Evolutionary conservation across 2,888 invertebrate genomes (phyloP), one percentile per base, ranked within the genome.

Genomic region (Nemotelus pantherinus): DNA sequence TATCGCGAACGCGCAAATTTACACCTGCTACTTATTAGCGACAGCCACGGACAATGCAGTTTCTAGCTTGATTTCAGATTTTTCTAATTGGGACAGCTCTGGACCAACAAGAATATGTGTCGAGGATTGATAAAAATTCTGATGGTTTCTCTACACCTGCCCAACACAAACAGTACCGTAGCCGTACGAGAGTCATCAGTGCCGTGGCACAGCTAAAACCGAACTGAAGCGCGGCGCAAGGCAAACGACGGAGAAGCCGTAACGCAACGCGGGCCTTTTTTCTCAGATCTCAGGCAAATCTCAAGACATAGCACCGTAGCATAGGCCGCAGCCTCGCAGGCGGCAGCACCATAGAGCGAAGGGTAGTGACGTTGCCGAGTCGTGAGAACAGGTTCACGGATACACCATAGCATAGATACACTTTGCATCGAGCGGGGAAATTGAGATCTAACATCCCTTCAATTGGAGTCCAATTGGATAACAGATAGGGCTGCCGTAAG

Each of bases 141-240:
- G 43, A 9, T 3, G 2, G 25, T 48, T 50, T 41, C 53, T 43
- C 53, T 53, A 70, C 53, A 53, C 53, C 65, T 53, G 41, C 70
- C 55, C 70, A 10, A 53, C 53, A 70, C 67, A 57, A 10, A 48
- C 70, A 55, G 44, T 43, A 55, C 68, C 68, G 68, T 45, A 41
- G n/a, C 9, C 68, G 9, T 68, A 44, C 68, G 41, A 68, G 53
- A 68, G 41, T 47, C 70, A 68, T 60, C 79, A 79, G 76, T 79
- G 74, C 79, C 77, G 76, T 68, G 75, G 78, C 79, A 79, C 79
- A 78, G 76, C 77, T 77, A 75, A 57, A 76, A 77, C 79, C 76
- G 79, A 77, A 78, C 78, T 78, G 77, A 79, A 77, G 78, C 77
- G 78, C 78, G 70, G 79, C 79, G 79, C 79, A 79, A 78, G 77